phyloP scores from a whole-genome alignment of 1,140 invertebrate genomes.

The Scaptomyza montana region DNA sequence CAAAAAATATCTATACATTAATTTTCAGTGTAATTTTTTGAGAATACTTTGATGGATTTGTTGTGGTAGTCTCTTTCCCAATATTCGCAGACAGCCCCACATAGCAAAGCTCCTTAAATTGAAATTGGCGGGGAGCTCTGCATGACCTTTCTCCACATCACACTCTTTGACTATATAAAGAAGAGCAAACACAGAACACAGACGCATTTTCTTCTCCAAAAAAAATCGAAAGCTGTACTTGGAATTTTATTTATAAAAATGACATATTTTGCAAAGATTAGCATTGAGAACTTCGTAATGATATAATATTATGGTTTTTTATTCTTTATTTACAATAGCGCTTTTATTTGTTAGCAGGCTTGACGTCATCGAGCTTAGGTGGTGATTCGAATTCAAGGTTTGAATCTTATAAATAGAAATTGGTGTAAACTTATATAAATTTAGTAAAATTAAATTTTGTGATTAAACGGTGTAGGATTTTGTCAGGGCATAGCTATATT shows the following conservation, averaged over 20 bases:
- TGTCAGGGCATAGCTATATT: too few species aligned
- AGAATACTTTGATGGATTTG: conserved; percentile 1
- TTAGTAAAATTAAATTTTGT: too few species aligned
- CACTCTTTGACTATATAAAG: conserved; percentile 44
- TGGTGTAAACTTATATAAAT: too few species aligned
- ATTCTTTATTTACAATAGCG: too few species aligned
- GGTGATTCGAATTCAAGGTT: too few species aligned
- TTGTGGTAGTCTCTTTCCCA: not conserved
- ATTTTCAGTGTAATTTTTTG: not conserved
- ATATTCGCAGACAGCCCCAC: not conserved
- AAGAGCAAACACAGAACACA: conserved; percentile 59
- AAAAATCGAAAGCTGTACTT: not conserved
- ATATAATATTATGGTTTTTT: too few species aligned
- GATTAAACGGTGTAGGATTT: too few species aligned
- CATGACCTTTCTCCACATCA: not conserved
- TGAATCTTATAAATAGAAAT: too few species aligned
- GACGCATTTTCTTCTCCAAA: conserved; percentile 32
- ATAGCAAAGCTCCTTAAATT: not conserved
- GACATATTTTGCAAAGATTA: not conserved
- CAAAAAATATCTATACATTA: not conserved
- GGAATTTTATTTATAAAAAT: conserved; percentile 6
- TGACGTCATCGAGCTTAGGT: too few species aligned
- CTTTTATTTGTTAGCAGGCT: too few species aligned
- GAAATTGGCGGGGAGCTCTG: not conserved
- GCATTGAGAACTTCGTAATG: too few species aligned